Base-by-base conservation (phyloP, 2,888 invertebrate species). In the Galerucella pusilla region DNA sequence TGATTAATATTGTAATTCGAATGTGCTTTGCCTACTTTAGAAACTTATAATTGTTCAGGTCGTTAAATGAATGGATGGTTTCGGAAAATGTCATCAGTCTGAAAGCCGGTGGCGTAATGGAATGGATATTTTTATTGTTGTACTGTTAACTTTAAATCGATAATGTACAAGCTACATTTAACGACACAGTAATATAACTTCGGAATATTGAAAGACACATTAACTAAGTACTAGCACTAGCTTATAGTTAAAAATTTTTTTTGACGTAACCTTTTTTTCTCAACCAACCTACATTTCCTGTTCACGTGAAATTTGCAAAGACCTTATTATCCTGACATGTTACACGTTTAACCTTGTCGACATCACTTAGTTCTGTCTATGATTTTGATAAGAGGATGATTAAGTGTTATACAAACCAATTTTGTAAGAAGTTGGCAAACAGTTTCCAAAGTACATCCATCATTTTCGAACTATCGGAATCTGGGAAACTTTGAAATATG, bases 1-100 rank as follows among this genome's bases (percentile, higher is more conserved):
- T 71, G 54, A 71, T 71, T 71, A 71, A 65, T 65, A 25, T 45
- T 46, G 60, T 42, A 61, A 57, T 52, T 64, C 14, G 11, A 65
- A 10, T 16, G 46, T 46, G 64, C 64, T 65, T 14, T 20, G 16
- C 46, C 46, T 65, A 65, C 64, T 65, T 46, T 20, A 12, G 45
- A 16, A 65, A 65, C 46, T 46, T 46, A 65, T 64, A 65, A 46
- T 65, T 65, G 64, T 65, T 20, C 45, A 6, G 64, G 16, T 42
- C 45, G n/a, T 35, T 65, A 20, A 45, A 65, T 65, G 25, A 65
- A 65, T 65, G 20, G 11, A 16, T 16, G 9, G 46, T 20, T 65
- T 65, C 7, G 16, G 42, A 45, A 46, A 65, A 16, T 63, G 20
- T 63, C 61, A 12, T 12, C 61, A 61, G 42, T 57, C 16, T 57